phyloP scores from a whole-genome alignment of 2,888 invertebrate genomes.

The Tridacna gigas region DNA sequence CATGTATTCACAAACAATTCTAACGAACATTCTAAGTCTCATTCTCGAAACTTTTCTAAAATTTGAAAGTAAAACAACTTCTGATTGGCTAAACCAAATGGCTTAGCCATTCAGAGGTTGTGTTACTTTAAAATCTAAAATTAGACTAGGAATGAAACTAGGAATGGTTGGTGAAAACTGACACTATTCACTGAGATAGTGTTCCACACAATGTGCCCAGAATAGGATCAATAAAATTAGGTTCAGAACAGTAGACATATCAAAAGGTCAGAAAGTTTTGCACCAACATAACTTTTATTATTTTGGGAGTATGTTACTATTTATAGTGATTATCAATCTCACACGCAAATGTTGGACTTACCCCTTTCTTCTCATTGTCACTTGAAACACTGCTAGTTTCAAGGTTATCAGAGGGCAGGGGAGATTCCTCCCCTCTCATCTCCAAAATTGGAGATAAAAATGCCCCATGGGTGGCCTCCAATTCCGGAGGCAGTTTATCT shows the following conservation, averaged over 20 bases:
- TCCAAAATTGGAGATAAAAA: constrained; percentile 38
- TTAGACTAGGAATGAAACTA: no score
- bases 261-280: not conserved
- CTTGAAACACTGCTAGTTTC: constrained; percentile 28
- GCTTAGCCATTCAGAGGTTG: no score
- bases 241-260: not conserved
- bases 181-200: no score
- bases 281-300: not conserved
- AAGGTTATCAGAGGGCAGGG: constrained; percentile 35
- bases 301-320: constrained; percentile 27
- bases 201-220: no score
- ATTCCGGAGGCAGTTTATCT: constrained; percentile 58
- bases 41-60: no score
- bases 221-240: no score
- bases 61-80: no score
- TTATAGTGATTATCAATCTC: constrained; percentile 30
- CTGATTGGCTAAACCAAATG: no score
- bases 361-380: constrained; percentile 32
- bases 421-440: constrained; percentile 21
- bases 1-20: no score
- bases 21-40: no score
- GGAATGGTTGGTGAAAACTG: no score
- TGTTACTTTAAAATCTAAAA: no score
- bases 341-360: constrained; percentile 41
- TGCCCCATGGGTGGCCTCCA: constrained; percentile 46